Conservation (phyloP, 2,888 invertebrate species). For the Rutpela maculata region DNA sequence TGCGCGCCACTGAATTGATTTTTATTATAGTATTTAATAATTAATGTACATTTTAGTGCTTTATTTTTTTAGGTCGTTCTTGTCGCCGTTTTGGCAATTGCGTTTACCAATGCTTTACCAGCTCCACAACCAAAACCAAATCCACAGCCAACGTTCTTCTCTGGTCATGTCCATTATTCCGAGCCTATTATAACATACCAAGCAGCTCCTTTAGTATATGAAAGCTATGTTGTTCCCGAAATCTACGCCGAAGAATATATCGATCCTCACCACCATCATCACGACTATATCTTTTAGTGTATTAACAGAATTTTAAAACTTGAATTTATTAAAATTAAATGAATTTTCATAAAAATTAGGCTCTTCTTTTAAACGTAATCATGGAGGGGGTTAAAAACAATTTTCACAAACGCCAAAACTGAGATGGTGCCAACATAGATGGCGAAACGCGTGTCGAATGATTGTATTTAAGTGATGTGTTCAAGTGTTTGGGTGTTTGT, state of each 20-base stretch:
- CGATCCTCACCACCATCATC: conserved; percentile 10
- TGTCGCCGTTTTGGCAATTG: conserved; percentile 7
- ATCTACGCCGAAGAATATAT: conserved; percentile 13
- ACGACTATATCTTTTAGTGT: background rate
- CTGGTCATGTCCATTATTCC: conserved; percentile 18
- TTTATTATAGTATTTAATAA: too few species aligned
- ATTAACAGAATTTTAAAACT: background rate
- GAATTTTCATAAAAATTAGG: background rate
- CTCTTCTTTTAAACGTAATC: background rate
- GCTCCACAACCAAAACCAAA: conserved; percentile 8
- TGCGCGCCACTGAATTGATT: too few species aligned
- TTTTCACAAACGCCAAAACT: too few species aligned
- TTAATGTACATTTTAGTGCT: too few species aligned
- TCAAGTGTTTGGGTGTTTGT: too few species aligned
- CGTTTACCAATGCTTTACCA: background rate
- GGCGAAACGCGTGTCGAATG: too few species aligned
- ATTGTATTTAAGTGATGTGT: too few species aligned
- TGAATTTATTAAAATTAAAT: background rate
- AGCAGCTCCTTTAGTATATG: conserved; percentile 9
- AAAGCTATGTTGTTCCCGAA: conserved; percentile 29
- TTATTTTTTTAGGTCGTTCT: conserved; percentile 8
- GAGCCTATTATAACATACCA: conserved; percentile 22
- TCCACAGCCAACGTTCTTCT: conserved; percentile 12
- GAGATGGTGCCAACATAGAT: too few species aligned
- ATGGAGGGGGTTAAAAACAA: too few species aligned